Evolutionary conservation across 2,888 invertebrate species (phyloP).

Genomic region (Miltochrista miniata): DNA sequence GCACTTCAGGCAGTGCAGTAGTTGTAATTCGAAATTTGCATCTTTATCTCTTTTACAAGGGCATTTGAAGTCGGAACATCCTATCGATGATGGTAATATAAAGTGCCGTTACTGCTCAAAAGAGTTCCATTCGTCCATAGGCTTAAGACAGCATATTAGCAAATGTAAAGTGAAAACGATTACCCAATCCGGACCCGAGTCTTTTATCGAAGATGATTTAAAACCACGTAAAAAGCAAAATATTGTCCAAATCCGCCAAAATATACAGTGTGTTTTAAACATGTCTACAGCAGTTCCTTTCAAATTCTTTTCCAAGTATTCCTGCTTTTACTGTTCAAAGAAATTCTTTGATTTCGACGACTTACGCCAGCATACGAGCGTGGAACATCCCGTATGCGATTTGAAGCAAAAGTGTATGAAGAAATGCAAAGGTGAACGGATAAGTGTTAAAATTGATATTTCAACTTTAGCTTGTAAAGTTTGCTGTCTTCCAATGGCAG

Average conservation of each 20-base stretch:
- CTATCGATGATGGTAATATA: constrained; percentile 45
- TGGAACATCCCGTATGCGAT: constrained; percentile 67
- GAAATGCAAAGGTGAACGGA: constrained; percentile 69
- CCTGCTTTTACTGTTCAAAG: constrained; percentile 71
- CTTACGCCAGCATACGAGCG: constrained; percentile 56
- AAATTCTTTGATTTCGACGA: constrained; percentile 68
- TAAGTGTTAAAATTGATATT: constrained; percentile 66
- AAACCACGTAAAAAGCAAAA: constrained; percentile 58
- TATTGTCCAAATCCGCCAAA: constrained; percentile 60
- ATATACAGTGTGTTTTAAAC: constrained; percentile 69
- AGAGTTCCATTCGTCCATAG: constrained; percentile 55
- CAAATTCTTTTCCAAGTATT: constrained; percentile 66
- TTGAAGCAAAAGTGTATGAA: constrained; percentile 65
- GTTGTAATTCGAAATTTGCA: constrained; percentile 54
- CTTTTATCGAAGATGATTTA: constrained; percentile 29
- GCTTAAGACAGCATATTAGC: constrained; percentile 57
- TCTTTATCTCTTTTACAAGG: constrained; percentile 53
- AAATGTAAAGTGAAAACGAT: constrained; percentile 58
- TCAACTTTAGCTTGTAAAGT: constrained; percentile 61
- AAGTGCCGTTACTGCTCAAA: constrained; percentile 66
- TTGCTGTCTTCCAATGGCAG: constrained; percentile 48
- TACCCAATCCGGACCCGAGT: constrained; percentile 31
- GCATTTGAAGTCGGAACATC: constrained; percentile 59
- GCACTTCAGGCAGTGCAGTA: constrained; percentile 63
- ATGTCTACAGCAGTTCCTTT: constrained; percentile 75